Evolutionary conservation across 2,888 invertebrate species (phyloP), one percentile per base, ranked within the genome.

Genomic region (Pristionchus japonicus): DNA sequence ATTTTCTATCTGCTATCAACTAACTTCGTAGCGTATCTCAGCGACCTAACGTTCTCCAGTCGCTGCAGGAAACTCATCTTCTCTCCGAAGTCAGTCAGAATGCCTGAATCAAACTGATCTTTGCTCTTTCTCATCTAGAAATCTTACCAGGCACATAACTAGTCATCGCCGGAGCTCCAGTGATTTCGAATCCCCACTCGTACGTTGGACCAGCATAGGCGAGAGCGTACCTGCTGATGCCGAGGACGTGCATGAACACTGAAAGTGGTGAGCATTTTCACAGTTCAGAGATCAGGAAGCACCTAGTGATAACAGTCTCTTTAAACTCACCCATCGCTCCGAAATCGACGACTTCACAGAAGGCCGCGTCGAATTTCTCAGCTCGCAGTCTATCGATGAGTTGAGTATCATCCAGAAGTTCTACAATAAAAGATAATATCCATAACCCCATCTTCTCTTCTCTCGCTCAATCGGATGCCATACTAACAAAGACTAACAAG

Each of bases 301-400:
- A n/a, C n/a, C n/a, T n/a, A n/a, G n/a, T n/a, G n/a, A n/a, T n/a
- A n/a, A n/a, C n/a, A n/a, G n/a, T n/a, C n/a, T n/a, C n/a, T n/a
- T n/a, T n/a, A n/a, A 47, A 9, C n/a, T 37, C 20, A 86, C 86
- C 74, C 47, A 86, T 52, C 1, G 70, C 47, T 31, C 67, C 49
- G 23, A 49, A 70, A 23, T 86, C 86, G 4, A 86, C 34, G 13
- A 17, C 37, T 40, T 86, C 86, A 20, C 37, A 37, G 74, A 74
- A 86, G 7, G n/a, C 86, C 1, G 52, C 86, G 40, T 86, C 86
- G 86, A 86, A 86, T 70, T 86, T 86, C 52, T 86, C 86, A 11
- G 74, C 86, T 1, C 74, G 70, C 15, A 86, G 37, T n/a, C 40
- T 49, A 11, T 86, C 86, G 49, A 86, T 47, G 27, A 86, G 23